These are phyloP conservation scores for Epinephelus moara DNA, from an alignment of 2,113 vertebrate species.

Conservation along the genomic window DNA sequence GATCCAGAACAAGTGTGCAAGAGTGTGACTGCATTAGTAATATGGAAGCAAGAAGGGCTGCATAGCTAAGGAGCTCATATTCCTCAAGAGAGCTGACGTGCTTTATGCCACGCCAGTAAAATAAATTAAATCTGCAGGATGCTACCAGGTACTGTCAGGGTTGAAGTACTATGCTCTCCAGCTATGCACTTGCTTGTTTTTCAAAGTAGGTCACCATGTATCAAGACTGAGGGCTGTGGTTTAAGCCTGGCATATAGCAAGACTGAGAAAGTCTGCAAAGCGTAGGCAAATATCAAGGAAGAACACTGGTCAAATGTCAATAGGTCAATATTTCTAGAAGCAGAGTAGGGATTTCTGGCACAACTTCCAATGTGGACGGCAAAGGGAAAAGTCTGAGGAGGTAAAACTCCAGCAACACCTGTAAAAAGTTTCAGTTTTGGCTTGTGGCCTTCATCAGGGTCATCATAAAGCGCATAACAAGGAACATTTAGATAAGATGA, in stretches of 20 bases:
- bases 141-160: neutral
- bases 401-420: no score
- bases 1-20: slow-evolving; percentile 33
- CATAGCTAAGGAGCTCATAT: neutral
- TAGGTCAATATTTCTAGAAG: no score
- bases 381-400: no score
- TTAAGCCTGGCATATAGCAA: neutral
- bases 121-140: neutral
- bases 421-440: no score
- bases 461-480: no score
- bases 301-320: no score
- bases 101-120: neutral
- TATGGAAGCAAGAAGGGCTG: neutral
- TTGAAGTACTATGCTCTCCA: neutral
- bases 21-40: slow-evolving; percentile 3
- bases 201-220: neutral
- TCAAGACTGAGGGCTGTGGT: neutral
- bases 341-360: no score
- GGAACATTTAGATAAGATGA: no score
- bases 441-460: no score
- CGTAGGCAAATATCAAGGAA: no score
- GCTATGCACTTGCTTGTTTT: neutral
- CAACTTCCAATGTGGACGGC: no score
- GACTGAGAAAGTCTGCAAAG: no score
- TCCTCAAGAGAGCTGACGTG: neutral